Base-by-base conservation (phyloP, 2,888 invertebrate genomes). In the Minunthozetes semirufus region DNA sequence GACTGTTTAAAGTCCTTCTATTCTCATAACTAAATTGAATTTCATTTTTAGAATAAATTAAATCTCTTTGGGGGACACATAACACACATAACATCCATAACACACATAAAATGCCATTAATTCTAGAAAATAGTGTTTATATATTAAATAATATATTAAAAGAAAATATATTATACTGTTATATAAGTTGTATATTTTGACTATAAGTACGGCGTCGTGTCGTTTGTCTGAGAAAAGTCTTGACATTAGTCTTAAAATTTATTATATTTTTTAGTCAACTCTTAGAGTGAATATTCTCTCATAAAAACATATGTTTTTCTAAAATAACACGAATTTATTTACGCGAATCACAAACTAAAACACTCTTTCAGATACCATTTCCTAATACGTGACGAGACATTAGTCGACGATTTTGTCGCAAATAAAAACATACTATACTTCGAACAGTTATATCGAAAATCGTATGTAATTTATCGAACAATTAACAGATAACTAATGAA, bases 251-350 rank as follows among this genome's bases (percentile, higher is more conserved):
- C 33, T 0, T 17, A 13, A 33, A 29, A 17, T 61, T 61, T 27
- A 27, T 61, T 27, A 17, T 61, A 29, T 61, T 61, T 59, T 59
- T 61, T 61, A 4, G 61, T 29, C 27, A 5, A n/a, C 29, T 33
- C 27, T 61, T 15, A 22, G 13, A 19, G 8, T 50, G 50, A 50
- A 50, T 50, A 50, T 50, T 50, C 19, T 50, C 17, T 56, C 56
- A 25, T 22, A 56, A 50, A 56, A 22, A 56, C 56, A 56, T 56
- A 56, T 56, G 56, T 56, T 56, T 56, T 56, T 56, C 50, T 56
- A 56, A 56, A 56, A 22, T 25, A 56, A 56, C 56, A 56, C 22
- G 19, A 56, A 56, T 56, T 56, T 56, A 25, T 42, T 42, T 42
- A 9, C 42, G 13, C 42, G 42, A 42, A 42, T 42, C 42, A 42